Base-by-base conservation (phyloP, 2,888 invertebrate genomes). In the Calameuta pallipes region DNA sequence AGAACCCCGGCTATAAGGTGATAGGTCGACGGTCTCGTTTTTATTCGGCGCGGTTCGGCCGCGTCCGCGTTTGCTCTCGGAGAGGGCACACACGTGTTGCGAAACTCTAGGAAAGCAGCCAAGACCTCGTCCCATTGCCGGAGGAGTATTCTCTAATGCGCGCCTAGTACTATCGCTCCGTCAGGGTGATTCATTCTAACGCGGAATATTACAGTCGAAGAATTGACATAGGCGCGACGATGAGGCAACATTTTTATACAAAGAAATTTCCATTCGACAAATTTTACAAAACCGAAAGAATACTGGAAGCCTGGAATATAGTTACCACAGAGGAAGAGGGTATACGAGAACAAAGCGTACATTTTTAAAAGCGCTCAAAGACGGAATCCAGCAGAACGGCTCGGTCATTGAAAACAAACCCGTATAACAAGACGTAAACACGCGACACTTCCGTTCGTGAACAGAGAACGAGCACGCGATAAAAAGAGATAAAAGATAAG, bases 61-160 rank as follows among this genome's bases (percentile, higher is more conserved):
- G 56, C 56, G 56, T 56, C 56, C 56, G 56, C 56, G 23, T 23
- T 23, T 56, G 23, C 56, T 56, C 56, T 56, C 56, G 23, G 2
- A 9, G 56, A 56, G 56, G 56, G 56, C 56, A 56, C 56, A 56
- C 56, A 56, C 56, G 56, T 56, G 56, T 23, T 56, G 56, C 56
- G 56, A 56, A 23, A 56, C 56, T 56, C 56, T 56, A 56, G 56
- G 56, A 56, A 56, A 56, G 56, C 56, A 56, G 56, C 6, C 71
- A 34, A 34, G 71, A 71, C 71, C 34, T 33, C 71, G 71, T 71
- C 71, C 71, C 71, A 71, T 23, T 31, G 71, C 71, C 71, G 71
- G 33, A 34, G 71, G 71, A 33, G 33, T 30, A 71, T 71, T 71
- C 71, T 33, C 71, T 23, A 34, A 15, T 71, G 71, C 71, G 33